Base-by-base conservation (phyloP, 2,888 invertebrate genomes). In the Ommatoiulus sabulosus region DNA sequence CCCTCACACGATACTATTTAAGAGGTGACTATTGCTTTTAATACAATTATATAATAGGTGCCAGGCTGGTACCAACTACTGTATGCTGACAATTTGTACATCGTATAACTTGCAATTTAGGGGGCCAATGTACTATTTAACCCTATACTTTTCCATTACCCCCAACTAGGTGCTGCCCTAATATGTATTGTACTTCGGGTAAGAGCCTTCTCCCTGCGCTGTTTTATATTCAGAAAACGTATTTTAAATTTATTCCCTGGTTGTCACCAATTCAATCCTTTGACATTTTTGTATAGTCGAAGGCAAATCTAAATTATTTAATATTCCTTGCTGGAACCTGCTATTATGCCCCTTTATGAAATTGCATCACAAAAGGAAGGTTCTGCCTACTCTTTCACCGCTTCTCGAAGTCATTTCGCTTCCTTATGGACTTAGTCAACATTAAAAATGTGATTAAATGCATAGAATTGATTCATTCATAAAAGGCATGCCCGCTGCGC, bases 171-270 rank as follows among this genome's bases (percentile, higher is more conserved):
- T 72, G 24, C 72, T 24, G 2, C 72, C 20, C 72, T 72, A 72
- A 72, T 72, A 24, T 72, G 72, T 17, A 72, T 72, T 72, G 72
- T 72, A 24, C 24, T 20, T 72, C 24, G 20, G 72, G 72, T 17
- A 6, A 20, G 5, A 24, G 72, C 72, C 72, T 72, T 24, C 72
- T 72, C 72, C 72, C 72, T 72, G 20, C 24, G 5, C 72, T 72
- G 72, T 72, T 72, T 72, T 72, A 24, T 24, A 72, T 72, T 72
- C 72, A 10, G 72, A 72, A 72, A 72, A 24, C 24, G 72, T 72
- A 72, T 72, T 72, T 72, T 72, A 72, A 72, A 72, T 72, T 72
- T 72, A 72, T 72, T 72, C 72, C 72, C 72, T 72, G 72, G 72
- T 17, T 72, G 72, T 72, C 72, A 72, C 24, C 72, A 72, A 72